These are phyloP conservation scores for Calameuta pallipes DNA, from an alignment of 2,888 invertebrate genomes.

Conservation along the genomic window DNA sequence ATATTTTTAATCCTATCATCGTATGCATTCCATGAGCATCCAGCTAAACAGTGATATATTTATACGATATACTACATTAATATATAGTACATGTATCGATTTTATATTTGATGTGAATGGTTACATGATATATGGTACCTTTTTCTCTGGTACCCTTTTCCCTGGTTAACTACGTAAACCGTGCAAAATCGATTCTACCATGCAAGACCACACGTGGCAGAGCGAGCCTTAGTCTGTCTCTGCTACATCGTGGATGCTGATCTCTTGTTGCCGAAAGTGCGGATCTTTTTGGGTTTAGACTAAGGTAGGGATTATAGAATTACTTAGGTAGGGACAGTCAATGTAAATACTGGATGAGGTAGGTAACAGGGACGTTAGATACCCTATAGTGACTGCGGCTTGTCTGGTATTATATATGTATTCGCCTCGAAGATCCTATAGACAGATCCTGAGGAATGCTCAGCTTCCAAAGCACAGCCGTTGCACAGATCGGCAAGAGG, in stretches of 20 bases:
- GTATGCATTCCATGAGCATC: neutral
- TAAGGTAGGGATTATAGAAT: conserved; percentile 23
- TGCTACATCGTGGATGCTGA: neutral
- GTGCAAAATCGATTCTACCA: no score
- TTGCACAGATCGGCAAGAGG: neutral
- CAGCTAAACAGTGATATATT: neutral
- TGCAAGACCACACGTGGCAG: no score
- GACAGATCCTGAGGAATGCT: neutral
- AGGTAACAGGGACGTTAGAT: conserved; percentile 27
- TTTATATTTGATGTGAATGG: neutral
- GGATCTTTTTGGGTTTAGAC: neutral
- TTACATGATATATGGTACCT: neutral
- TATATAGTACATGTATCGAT: neutral
- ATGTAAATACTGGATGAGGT: conserved; percentile 30
- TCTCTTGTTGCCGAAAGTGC: neutral
- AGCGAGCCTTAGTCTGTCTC: neutral
- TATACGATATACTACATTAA: neutral
- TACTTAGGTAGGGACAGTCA: conserved; percentile 11
- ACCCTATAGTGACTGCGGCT: neutral
- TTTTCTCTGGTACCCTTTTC: no score
- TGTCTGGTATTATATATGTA: neutral
- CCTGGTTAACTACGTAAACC: no score
- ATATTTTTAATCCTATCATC: neutral
- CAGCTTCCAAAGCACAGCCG: neutral
- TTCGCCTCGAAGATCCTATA: no score